phyloP scores from a whole-genome alignment of 2,113 vertebrate genomes.

The Hippocampus mohnikei region DNA sequence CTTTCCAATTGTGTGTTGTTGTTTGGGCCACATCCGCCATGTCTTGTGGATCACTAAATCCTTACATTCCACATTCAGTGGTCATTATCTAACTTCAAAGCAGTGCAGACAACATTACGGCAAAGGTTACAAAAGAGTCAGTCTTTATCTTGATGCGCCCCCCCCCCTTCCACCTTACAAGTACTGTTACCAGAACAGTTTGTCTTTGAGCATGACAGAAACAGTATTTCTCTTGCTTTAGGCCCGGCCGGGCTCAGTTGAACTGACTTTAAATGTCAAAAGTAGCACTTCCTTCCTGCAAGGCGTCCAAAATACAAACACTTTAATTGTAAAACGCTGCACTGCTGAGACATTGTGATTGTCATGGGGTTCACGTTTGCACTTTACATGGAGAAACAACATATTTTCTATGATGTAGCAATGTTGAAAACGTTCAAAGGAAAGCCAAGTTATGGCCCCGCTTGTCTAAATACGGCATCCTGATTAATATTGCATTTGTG shows the following conservation, averaged over 20 bases:
- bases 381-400: too few species aligned
- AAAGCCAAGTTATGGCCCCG: too few species aligned
- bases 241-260: neutral
- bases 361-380: neutral
- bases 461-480: too few species aligned
- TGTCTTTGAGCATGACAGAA: neutral
- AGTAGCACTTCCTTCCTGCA: constrained; percentile 3
- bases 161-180: neutral
- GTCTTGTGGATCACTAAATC: constrained; percentile 1
- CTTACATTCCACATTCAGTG: neutral
- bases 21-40: neutral
- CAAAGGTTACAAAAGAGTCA: neutral
- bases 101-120: neutral
- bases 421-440: too few species aligned
- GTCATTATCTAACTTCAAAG: neutral
- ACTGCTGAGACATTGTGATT: neutral
- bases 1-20: constrained; percentile 6
- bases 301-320: constrained; percentile 20
- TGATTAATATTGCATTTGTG: too few species aligned
- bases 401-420: neutral
- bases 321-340: constrained; percentile 3
- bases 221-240: neutral
- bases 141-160: neutral
- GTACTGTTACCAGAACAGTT: neutral
- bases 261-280: neutral